Evolutionary conservation across 2,888 invertebrate species (phyloP), one percentile per base, ranked within the genome.

Genomic region (Sicus ferrugineus): DNA sequence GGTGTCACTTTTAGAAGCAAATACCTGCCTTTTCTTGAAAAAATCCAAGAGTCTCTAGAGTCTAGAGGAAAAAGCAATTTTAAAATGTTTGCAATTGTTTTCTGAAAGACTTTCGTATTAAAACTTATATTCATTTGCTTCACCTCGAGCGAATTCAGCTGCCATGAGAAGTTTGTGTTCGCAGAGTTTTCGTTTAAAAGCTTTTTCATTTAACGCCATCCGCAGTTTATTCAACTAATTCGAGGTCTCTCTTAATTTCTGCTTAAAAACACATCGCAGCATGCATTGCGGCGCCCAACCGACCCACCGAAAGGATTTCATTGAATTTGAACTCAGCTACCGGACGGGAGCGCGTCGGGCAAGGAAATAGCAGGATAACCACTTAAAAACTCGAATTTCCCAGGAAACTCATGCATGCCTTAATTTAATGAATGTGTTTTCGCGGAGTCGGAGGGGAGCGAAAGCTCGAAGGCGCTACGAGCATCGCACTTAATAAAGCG

Each of bases 131-230:
- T 46, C 16, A 26, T 54, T 54, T 54, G 5, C 42, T 54, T 54
- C 23, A 28, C 26, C 6, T 14, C 3, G 28, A 23, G 4, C 6
- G 19, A 48, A 46, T 63, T 23, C 30, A 5, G 30, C 46, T 21
- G 48, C 11, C n/a, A 19, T 28, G 30, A 63, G 48, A 63, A 19
- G n/a, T 30, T 50, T 65, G 38, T 65, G 26, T 52, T 54, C 42
- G 1, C 54, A 54, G 42, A 66, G 65, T 66, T 66, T 56, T n/a
- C 42, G 54, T 28, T 52, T 64, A 50, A 52, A 64, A 64, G 64
- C 64, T 52, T 64, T 34, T 64, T 52, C 19, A 52, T 23, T 31
- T 28, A 64, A 64, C 19, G 50, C 26, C 50, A 54, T 3, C 21
- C 30, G 34, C 54, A 56, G 38, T 66, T 66, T 42, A 52, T 65